These are phyloP conservation scores for Stylophora pistillata DNA, from an alignment of 64 coral and sea anemone species.

Conservation along the genomic window DNA sequence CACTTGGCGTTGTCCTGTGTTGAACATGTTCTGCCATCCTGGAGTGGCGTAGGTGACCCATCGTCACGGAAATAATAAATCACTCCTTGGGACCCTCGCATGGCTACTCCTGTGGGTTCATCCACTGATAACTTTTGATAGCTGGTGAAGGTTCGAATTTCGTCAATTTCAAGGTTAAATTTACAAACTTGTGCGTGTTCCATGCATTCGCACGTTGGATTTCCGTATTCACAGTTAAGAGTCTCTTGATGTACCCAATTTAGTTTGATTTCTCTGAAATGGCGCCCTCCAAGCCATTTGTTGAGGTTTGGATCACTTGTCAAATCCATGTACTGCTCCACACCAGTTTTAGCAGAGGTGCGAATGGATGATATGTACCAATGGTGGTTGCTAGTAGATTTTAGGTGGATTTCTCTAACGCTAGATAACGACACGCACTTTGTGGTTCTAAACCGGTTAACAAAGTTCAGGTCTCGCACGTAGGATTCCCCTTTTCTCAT, in stretches of 20 bases:
- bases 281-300: constrained; percentile 39
- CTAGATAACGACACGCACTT: constrained; percentile 9
- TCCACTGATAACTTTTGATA: constrained; percentile 22
- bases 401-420: constrained; percentile 12
- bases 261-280: constrained; percentile 13
- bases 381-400: background rate
- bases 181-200: background rate
- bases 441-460: constrained; percentile 10
- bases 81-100: constrained; percentile 33
- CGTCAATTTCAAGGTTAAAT: constrained; percentile 38
- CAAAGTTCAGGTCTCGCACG: constrained; percentile 20
- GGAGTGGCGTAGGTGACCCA: background rate
- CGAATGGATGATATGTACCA: constrained; percentile 50
- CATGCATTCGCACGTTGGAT: constrained; percentile 25
- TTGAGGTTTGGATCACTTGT: constrained; percentile 51
- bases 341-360: constrained; percentile 32
- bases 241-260: constrained; percentile 30
- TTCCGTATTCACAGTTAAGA: constrained; percentile 6
- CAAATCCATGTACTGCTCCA: constrained; percentile 36
- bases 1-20: constrained; percentile 8
- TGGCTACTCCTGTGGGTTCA: background rate
- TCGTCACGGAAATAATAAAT: background rate
- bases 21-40: background rate
- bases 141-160: constrained; percentile 37
- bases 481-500: background rate